Base-by-base conservation (phyloP, 2,888 invertebrate genomes). In the Athalia circularis region DNA sequence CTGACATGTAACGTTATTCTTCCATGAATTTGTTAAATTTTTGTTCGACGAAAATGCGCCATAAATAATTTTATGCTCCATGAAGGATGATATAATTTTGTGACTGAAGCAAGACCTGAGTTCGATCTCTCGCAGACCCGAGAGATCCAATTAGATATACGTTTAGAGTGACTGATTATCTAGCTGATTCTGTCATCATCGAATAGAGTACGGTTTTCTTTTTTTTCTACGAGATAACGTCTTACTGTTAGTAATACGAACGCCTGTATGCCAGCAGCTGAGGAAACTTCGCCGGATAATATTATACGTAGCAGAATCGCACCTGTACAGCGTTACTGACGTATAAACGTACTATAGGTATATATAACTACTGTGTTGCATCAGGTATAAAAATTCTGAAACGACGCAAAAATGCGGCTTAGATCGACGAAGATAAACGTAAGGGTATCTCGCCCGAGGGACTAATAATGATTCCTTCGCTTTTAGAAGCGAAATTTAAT, bases 401-500 rank as follows among this genome's bases (percentile, higher is more conserved):
- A 43, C 29, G 5, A 45, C 3, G 8, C 43, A 64, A 8, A n/a
- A 45, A 64, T 9, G n/a, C 29, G 29, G 29, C 29, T 29, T 29
- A 29, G 29, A 29, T 29, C 29, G 29, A 29, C 29, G 29, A 29
- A 29, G 29, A 29, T 29, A 29, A 29, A 29, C 29, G 29, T 29
- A 29, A 29, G 29, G 29, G 29, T 29, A 29, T 29, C 29, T 29
- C 29, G 29, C 29, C 29, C 29, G 29, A 29, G 29, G 29, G 29
- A 29, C 29, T 29, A 29, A 29, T 29, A 29, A 29, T 29, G 29
- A 29, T 29, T 29, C 29, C 29, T 29, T 29, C 29, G 29, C 29
- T 29, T 11, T 54, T 54, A 43, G 72, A 72, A 75, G 75, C 62
- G 75, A 75, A 75, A 75, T 75, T 64, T 64, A 75, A 75, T 75